phyloP scores from a whole-genome alignment of 2,113 vertebrate genomes.

The Pelusios castaneus region DNA sequence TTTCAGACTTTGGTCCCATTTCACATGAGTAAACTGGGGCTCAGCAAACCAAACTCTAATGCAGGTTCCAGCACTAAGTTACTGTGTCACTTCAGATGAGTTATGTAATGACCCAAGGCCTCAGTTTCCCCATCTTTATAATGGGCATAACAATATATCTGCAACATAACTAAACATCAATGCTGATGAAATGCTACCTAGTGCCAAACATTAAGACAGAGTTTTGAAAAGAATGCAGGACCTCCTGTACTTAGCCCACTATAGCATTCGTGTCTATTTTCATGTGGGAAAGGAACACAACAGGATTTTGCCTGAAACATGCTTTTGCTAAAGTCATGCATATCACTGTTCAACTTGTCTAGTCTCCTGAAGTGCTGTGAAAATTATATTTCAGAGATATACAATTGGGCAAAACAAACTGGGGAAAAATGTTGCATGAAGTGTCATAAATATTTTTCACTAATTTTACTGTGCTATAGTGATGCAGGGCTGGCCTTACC shows the following conservation, averaged over 20 bases:
- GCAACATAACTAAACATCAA: neutral
- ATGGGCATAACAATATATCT: neutral
- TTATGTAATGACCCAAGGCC: accelerated
- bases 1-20: neutral
- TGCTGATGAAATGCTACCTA: neutral
- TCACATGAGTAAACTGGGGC: neutral
- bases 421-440: neutral
- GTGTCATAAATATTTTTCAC: neutral
- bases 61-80: neutral
- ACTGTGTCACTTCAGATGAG: neutral
- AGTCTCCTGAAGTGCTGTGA: neutral
- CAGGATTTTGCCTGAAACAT: neutral
- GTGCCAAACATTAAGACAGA: neutral
- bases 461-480: too few relatives aligned
- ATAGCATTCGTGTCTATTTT: too few relatives aligned
- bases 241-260: neutral
- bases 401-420: neutral
- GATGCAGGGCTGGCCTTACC: too few relatives aligned
- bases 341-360: neutral
- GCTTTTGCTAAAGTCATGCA: neutral
- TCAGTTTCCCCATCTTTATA: neutral
- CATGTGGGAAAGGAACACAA: neutral
- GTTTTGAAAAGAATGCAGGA: neutral
- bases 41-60: neutral
- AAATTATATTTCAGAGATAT: neutral